Evolutionary conservation across 2,113 vertebrate species (phyloP), one percentile per base, ranked within the genome.

Genomic region (Agapornis roseicollis): DNA sequence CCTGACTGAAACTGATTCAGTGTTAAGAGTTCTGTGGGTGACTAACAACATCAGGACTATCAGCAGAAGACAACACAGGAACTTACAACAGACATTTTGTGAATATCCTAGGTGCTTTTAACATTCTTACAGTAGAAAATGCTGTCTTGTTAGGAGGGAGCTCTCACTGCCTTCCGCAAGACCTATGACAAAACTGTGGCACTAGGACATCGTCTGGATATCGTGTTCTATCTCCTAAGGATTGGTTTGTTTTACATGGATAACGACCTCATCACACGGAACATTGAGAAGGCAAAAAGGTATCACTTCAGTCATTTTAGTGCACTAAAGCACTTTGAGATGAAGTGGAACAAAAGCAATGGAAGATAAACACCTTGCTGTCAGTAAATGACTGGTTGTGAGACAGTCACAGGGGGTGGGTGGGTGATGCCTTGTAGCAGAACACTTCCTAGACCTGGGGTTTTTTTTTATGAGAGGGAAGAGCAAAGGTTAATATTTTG

Each of bases 181-280:
- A 99, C 99, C 1, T 99, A 99, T 0, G 99, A 99, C 95, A 99
- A 99, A 97, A 99, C 99, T 0, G 99, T 99, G 94, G 99, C 99
- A 7, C 97, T 99, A 55, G 99, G 99, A 33, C 99, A 99, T 95
- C 98, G 99, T 2, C 98, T 99, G 94, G 99, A 99, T 82, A 99
- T 99, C 0, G 99, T 99, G n/a, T 99, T 99, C 97, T 99, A 99
- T 58, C 98, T 99, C 60, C 97, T 99, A 17, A 98, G 99, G 96
- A 99, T 99, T 50, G 99, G 99, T 27, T 98, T 99, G 84, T 99
- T 99, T 96, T 99, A 99, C 31, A 99, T 99, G 99, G 99, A 99
- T 81, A 99, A 99, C 1, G 99, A 99, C 97, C 99, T 99, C 95
- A 99, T 99, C 98, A 99, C 99, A 44, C 98, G 99, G 61, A 99